These are phyloP conservation scores for Tiaroga cobitis DNA, from an alignment of 2,797 vertebrate species.

Conservation along the genomic window DNA sequence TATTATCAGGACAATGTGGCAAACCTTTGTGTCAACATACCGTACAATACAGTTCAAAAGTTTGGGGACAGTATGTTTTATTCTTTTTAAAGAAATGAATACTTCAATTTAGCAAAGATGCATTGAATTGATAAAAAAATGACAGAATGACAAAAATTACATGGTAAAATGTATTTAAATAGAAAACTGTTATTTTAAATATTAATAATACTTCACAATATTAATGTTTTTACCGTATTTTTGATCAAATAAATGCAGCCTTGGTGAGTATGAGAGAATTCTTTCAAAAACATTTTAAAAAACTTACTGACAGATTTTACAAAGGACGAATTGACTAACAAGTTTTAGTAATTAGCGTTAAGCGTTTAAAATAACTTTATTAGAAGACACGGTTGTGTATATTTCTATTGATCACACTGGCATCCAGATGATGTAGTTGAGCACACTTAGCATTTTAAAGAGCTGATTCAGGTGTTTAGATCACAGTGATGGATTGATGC, in stretches of 20 bases:
- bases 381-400: not conserved
- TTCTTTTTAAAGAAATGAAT: not conserved
- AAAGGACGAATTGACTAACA: too few relatives aligned
- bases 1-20: not conserved
- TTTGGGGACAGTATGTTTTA: too few relatives aligned
- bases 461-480: not conserved
- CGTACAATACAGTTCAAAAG: not conserved
- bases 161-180: not conserved
- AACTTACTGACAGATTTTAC: too few relatives aligned
- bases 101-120: not conserved
- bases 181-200: not conserved
- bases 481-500: constrained; percentile 4
- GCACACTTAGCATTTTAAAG: not conserved
- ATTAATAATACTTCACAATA: not conserved
- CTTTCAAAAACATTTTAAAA: too few relatives aligned
- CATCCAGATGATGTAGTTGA: not conserved
- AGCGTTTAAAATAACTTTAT: too few relatives aligned
- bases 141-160: not conserved
- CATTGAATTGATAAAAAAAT: not conserved
- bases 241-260: not conserved
- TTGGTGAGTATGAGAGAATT: not conserved
- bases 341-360: too few relatives aligned
- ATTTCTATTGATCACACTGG: not conserved
- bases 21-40: not conserved
- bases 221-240: not conserved